A percentile compares a stretch with the other conserved stretches of the same genome.
phyloP scores from a whole-genome alignment of 2,888 invertebrate genomes.

The Isoperla grammatica region DNA sequence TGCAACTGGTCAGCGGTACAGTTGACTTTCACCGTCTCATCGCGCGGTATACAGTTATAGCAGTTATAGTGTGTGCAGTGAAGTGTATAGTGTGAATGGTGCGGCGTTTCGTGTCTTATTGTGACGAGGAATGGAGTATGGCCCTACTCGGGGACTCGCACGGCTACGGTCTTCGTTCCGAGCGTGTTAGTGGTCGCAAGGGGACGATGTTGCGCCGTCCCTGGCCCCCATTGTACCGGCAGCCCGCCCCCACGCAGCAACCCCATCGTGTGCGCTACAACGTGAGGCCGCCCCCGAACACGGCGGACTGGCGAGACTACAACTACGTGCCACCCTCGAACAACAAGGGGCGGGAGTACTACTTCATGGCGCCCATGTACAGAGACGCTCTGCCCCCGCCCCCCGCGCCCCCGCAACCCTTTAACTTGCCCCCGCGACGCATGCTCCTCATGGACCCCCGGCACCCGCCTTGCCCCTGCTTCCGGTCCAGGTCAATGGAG shows the following conservation, averaged over 20 bases:
- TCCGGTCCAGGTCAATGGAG: constrained; percentile 64
- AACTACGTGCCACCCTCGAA: constrained; percentile 17
- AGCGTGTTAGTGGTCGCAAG: constrained; percentile 25
- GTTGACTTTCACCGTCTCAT: no score
- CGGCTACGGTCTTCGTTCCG: no score
- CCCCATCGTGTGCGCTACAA: constrained; percentile 39
- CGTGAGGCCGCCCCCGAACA: constrained; percentile 44
- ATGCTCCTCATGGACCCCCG: constrained; percentile 40
- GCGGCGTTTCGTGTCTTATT: no score
- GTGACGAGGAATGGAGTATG: no score
- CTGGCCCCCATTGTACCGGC: constrained; percentile 60
- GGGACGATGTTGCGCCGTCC: constrained; percentile 49
- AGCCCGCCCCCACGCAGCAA: constrained; percentile 43
- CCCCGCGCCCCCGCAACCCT: constrained; percentile 39
- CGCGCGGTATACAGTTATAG: no score
- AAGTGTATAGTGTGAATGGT: no score
- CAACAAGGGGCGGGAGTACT: constrained; percentile 49
- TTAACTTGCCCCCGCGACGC: constrained; percentile 36
- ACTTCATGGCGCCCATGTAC: constrained; percentile 65
- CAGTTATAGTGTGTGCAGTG: not conserved
- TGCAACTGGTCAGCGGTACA: no score
- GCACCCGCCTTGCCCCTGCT: constrained; percentile 32
- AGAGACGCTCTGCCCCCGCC: constrained; percentile 59
- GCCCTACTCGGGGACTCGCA: no score
- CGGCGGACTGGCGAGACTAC: constrained; percentile 15